phyloP scores from a whole-genome alignment of 2,797 vertebrate species.

The Leucoraja ocellata region DNA sequence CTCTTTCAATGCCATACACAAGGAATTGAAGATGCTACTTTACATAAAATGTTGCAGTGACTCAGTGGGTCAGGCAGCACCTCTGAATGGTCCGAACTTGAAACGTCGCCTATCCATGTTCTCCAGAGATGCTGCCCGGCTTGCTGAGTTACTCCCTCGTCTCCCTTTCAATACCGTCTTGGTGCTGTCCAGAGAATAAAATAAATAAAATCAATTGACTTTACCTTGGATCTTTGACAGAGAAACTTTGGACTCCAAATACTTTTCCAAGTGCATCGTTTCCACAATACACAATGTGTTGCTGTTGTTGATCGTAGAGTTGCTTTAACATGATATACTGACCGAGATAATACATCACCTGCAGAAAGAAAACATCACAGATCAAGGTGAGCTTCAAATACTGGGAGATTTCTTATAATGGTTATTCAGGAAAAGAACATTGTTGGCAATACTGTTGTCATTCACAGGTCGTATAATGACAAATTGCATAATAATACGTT shows the following conservation, averaged over 20 bases:
- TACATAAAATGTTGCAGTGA: no score
- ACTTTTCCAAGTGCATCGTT: conserved; percentile 84
- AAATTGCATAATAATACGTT: no score
- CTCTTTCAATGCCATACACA: no score
- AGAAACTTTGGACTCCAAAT: conserved; percentile 86
- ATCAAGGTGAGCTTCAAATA: not conserved
- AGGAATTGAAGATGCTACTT: no score
- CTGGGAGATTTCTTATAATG: not conserved
- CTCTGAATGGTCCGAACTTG: no score
- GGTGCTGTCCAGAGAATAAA: not conserved
- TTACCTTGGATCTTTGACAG: conserved; percentile 90
- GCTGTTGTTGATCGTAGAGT: conserved; percentile 85
- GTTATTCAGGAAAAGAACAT: not conserved
- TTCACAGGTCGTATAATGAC: not conserved
- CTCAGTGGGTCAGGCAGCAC: no score
- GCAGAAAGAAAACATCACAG: not conserved
- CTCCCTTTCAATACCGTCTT: not conserved
- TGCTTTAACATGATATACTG: conserved; percentile 91
- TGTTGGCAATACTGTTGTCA: not conserved
- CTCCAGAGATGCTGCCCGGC: no score
- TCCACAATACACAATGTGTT: conserved; percentile 88
- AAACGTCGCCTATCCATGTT: no score
- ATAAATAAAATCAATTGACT: not conserved
- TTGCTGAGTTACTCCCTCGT: no score
- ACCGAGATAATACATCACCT: conserved; percentile 94